These are phyloP conservation scores for Aspidapion aeneum DNA, from an alignment of 2,888 invertebrate genomes.

Conservation along the genomic window DNA sequence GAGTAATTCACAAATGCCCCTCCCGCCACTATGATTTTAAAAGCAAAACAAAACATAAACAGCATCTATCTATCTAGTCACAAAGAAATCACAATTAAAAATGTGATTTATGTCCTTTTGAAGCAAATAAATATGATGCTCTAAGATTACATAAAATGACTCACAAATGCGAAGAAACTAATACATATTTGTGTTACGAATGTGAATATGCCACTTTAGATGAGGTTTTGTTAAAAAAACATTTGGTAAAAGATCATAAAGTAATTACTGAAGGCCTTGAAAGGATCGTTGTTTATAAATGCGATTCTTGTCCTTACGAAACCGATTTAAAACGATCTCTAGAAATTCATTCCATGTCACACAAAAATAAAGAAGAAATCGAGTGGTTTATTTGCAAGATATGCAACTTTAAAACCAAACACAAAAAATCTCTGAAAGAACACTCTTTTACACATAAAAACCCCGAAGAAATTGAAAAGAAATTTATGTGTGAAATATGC, in stretches of 20 bases:
- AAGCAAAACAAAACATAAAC: not conserved
- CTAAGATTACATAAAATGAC: not conserved
- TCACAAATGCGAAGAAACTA: not conserved
- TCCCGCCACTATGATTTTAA: not conserved
- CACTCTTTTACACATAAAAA: not conserved
- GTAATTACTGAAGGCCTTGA: not conserved
- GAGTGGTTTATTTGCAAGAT: not conserved
- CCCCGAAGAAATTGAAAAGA: not conserved
- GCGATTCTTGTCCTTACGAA: not conserved
- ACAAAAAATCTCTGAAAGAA: conserved; percentile 3
- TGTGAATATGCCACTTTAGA: not conserved
- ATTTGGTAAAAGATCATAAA: not conserved
- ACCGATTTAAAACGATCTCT: not conserved
- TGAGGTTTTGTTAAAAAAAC: not conserved
- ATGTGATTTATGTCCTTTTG: not conserved
- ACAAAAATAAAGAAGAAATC: not conserved
- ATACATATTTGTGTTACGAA: not conserved
- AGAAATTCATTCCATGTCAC: not conserved
- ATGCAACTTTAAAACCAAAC: conserved; percentile 1
- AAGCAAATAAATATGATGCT: not conserved
- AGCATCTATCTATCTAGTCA: not conserved
- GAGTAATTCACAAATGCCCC: not conserved
- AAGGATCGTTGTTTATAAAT: not conserved
- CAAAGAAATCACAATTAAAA: not conserved
- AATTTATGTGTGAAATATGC: not conserved